Base-by-base conservation (phyloP, 2,888 invertebrate species). In the Priocnemis perturbator region DNA sequence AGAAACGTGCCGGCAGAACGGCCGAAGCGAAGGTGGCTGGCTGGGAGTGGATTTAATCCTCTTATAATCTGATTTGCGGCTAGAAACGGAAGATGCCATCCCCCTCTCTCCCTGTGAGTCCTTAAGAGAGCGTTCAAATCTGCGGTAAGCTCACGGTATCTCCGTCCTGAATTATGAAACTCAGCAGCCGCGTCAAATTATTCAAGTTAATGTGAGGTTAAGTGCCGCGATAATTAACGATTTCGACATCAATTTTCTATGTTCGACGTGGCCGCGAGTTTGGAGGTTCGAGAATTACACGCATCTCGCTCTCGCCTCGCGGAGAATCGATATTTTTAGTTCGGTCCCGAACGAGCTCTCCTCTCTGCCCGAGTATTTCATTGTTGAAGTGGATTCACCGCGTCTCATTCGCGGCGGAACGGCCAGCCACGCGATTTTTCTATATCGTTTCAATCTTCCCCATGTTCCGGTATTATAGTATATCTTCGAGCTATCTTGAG, bases 51-150 rank as follows among this genome's bases (percentile, higher is more conserved):
- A 67, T 71, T 77, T 74, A 77, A 77, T 77, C 70, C 64, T 26
- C 26, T 67, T 26, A 65, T 77, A 77, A 77, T 77, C 71, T 67
- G 77, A 77, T 73, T 77, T 74, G 59, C 63, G 48, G 37, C 68
- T 21, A 21, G 60, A 68, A 69, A 61, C 59, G 70, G 66, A 65
- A 65, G 67, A 67, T 57, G 37, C 45, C 60, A 44, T 53, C 53
- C 44, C 62, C 50, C 45, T 7, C 17, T 17, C 50, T 17, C 0
- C 17, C 53, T 50, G n/a, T n/a, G 60, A 64, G 50, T 66, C 58
- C 64, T 62, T 59, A 68, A 61, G 63, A 56, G 64, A 60, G 50
- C 56, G 65, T 58, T 69, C 60, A 57, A 66, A 72, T 69, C 60
- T 55, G 63, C 72, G 63, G 66, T 69, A 72, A 72, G 60, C 69